Evolutionary conservation across 2,113 vertebrate genomes (phyloP).

Genomic region (Nipponia nippon): DNA sequence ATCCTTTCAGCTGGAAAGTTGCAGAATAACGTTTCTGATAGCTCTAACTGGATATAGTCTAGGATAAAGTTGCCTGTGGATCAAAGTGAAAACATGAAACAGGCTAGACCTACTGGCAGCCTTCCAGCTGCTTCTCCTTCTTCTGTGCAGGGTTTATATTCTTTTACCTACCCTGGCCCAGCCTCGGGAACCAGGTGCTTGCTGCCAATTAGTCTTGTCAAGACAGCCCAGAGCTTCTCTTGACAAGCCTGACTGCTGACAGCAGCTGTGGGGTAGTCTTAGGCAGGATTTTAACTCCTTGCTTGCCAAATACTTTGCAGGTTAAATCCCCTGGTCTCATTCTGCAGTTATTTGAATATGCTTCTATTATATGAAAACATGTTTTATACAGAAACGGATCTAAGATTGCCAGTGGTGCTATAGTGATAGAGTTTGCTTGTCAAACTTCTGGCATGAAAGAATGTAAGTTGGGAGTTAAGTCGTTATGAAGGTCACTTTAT

Average conservation of each 20-base stretch:
- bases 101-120: conserved; percentile 18
- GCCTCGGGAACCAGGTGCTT: conserved; percentile 41
- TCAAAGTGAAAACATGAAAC: conserved; percentile 3
- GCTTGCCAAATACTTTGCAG: neutral
- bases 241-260: conserved; percentile 59
- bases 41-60: neutral
- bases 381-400: neutral
- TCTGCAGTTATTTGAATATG: neutral
- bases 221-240: conserved; percentile 34
- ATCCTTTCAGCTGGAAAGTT: neutral
- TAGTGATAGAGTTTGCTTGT: neutral
- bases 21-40: neutral
- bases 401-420: neutral
- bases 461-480: neutral
- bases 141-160: conserved; percentile 37
- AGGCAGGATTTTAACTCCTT: conserved; percentile 41
- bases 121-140: neutral
- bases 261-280: conserved; percentile 46
- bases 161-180: conserved; percentile 9
- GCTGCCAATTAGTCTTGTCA: conserved; percentile 63
- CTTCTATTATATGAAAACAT: neutral
- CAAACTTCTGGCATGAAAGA: neutral
- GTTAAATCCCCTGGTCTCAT: neutral
- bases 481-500: neutral
- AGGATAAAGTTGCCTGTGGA: neutral